Evolutionary conservation across 2,888 invertebrate species (phyloP), one percentile per base, ranked within the genome.

Genomic region (Ctena decussata): DNA sequence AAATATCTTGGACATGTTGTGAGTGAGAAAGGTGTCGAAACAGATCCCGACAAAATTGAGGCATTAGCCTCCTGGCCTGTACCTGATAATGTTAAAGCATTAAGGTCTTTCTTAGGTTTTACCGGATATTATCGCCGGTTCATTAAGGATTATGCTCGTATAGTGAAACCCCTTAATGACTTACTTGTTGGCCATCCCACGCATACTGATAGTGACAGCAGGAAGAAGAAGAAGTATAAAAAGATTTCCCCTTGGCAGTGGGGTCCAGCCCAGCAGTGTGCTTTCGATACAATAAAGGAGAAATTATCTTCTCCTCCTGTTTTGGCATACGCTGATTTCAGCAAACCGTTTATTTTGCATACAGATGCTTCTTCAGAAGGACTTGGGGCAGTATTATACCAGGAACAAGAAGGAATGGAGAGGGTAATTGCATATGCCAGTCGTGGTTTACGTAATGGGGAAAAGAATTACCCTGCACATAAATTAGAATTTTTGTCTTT

Each of bases 401-500:
- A n/a, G n/a, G n/a, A n/a, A n/a, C n/a, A n/a, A n/a, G n/a, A n/a
- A n/a, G n/a, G n/a, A n/a, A n/a, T n/a, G n/a, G 75, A 77, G 24
- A 35, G 83, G 18, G 80, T 84, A 12, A 80, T 86, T 24, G 75
- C 72, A 18, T 86, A 84, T 77, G 85, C 82, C 18, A 80, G 82
- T 53, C 37, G 76, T 18, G 69, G 73, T 30, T 37, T 80, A 0
- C 71, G 46, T 24, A 37, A 39, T 57, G 82, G 80, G 39, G n/a
- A 32, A 41, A 60, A 65, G 30, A 5, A n/a, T 18, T 60, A 81
- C 41, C 72, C 79, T 32, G 71, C 85, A 1, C 83, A 85, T 57
- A 83, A 83, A 41, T 70, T 77, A n/a, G 78, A 82, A 65, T 86
- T 37, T 77, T 24, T 85, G n/a, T 21, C 46, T 30, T 65, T 75